Percentiles rank a stretch among this genome's conserved stretches.
Conservation (phyloP, 2,797 vertebrate species). For the Threskiornis aethiopicus region DNA sequence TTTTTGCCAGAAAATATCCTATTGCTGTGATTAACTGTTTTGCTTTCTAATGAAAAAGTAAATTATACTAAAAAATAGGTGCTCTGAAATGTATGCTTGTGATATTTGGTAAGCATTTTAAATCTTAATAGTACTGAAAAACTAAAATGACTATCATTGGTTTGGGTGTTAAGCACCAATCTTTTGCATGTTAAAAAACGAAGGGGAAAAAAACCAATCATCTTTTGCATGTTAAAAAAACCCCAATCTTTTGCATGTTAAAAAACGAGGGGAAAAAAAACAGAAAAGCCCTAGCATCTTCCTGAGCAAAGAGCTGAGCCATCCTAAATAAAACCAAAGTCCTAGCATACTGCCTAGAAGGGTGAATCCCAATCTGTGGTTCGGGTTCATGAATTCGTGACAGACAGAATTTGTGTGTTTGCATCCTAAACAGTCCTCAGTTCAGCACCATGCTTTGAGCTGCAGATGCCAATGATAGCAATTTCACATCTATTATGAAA, state of each 20-base stretch:
- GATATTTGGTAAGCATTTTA: background rate
- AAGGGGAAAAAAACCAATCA: background rate
- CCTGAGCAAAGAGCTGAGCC: background rate
- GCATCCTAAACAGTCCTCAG: background rate
- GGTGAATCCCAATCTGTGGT: background rate
- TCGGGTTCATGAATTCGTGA: background rate
- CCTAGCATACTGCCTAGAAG: background rate
- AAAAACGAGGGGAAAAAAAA: background rate
- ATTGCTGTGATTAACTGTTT: background rate
- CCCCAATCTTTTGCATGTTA: background rate
- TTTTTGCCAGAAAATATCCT: background rate
- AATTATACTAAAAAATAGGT: background rate
- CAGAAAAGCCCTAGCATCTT: background rate
- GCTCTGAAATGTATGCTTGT: background rate
- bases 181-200: background rate
- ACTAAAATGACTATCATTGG: background rate
- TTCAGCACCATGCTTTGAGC: background rate
- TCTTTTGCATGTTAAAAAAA: background rate
- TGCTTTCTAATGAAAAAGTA: slow-evolving; percentile 16
- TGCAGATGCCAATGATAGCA: background rate
- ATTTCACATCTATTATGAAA: background rate
- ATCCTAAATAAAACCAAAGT: background rate
- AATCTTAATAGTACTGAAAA: background rate
- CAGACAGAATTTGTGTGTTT: background rate
- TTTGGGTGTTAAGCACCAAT: background rate